phyloP scores from a whole-genome alignment of 2,113 vertebrate genomes.

The Stigmatopora argus region DNA sequence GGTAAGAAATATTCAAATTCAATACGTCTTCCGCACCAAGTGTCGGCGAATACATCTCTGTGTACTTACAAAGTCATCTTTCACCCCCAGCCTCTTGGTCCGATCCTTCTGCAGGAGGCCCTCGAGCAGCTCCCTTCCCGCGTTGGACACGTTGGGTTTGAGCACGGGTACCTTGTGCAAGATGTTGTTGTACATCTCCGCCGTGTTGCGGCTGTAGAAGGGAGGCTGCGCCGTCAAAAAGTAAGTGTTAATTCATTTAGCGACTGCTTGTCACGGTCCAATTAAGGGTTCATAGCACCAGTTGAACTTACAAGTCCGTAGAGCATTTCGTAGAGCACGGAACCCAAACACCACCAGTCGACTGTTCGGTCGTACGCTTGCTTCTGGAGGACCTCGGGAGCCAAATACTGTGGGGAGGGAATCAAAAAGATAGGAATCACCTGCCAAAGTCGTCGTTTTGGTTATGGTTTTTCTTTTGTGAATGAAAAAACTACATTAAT shows the following conservation, averaged over 20 bases:
- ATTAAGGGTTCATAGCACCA: background rate
- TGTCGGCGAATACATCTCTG: background rate
- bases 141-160: constrained; percentile 74
- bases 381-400: constrained; percentile 78
- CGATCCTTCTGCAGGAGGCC: constrained; percentile 76
- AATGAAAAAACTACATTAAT: no score
- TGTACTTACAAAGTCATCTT: constrained; percentile 73
- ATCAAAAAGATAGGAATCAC: fast-evolving
- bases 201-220: constrained; percentile 77
- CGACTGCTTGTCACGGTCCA: background rate
- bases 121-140: constrained; percentile 71
- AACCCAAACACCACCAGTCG: constrained; percentile 81
- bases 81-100: constrained; percentile 67
- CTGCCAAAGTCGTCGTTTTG: no score
- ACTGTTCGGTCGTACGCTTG: constrained; percentile 78
- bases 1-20: constrained; percentile 11
- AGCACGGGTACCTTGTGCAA: constrained; percentile 71
- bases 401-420: constrained; percentile 67
- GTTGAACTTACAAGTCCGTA: constrained; percentile 72
- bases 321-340: constrained; percentile 79
- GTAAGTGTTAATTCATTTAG: background rate
- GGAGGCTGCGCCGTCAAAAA: constrained; percentile 61
- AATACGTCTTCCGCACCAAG: background rate
- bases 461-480: no score
- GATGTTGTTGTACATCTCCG: constrained; percentile 81